Evolutionary conservation across 2,113 vertebrate species (phyloP).

Genomic region (Otus sunia): DNA sequence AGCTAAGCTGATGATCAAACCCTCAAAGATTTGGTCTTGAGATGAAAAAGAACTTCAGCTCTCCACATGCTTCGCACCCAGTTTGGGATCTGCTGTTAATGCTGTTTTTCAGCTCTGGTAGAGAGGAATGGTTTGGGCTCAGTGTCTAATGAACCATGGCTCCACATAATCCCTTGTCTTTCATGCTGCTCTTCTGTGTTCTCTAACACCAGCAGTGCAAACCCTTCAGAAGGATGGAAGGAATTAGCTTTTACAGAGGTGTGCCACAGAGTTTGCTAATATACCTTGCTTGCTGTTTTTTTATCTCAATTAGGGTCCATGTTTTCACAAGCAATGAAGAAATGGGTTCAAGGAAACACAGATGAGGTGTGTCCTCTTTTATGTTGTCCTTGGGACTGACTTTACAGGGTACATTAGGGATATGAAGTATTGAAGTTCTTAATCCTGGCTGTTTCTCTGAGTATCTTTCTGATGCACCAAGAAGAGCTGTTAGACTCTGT

Average conservation of each 20-base stretch:
- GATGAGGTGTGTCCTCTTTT: slow-evolving; percentile 80
- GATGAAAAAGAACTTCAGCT: not conserved
- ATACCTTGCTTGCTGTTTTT: not conserved
- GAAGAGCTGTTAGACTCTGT: not conserved
- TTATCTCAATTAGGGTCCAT: slow-evolving; percentile 79
- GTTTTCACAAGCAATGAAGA: slow-evolving; percentile 94
- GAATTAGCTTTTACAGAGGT: not conserved
- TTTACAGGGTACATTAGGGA: not conserved
- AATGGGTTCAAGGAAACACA: slow-evolving; percentile 90
- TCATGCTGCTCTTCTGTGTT: not conserved
- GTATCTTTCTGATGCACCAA: not conserved
- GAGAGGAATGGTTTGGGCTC: not conserved
- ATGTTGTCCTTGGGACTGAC: not conserved
- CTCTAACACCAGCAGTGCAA: not conserved
- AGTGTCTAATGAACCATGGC: not conserved
- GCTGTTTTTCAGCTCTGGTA: not conserved
- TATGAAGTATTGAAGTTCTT: not conserved
- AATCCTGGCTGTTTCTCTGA: not conserved
- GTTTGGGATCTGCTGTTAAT: not conserved
- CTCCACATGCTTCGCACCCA: not conserved
- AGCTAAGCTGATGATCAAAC: slow-evolving; percentile 44
- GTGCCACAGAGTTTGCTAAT: not conserved
- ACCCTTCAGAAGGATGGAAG: not conserved
- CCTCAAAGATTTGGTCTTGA: not conserved
- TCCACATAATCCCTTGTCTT: not conserved